These are phyloP conservation scores for Vulpes lagopus DNA, from an alignment of 2,113 vertebrate species.

Conservation along the genomic window DNA sequence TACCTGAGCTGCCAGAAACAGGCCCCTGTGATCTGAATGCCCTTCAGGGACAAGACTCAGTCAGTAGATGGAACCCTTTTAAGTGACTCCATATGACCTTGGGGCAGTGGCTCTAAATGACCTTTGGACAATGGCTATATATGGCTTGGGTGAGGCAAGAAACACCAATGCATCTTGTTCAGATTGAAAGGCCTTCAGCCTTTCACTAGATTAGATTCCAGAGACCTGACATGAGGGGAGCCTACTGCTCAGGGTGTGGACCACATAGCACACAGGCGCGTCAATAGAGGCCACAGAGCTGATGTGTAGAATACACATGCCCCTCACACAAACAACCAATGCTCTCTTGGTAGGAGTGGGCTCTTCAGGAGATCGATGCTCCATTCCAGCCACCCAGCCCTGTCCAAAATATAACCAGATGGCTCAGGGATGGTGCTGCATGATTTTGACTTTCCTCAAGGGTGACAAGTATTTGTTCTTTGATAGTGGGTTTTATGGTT, in stretches of 20 bases:
- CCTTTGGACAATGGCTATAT: not conserved
- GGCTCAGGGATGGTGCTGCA: not conserved
- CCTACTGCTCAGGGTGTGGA: too few species aligned
- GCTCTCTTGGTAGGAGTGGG: not conserved
- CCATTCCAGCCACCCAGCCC: not conserved
- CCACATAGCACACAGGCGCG: not conserved
- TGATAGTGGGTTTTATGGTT: not conserved
- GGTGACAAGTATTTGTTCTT: conserved; percentile 12
- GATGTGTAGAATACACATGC: not conserved
- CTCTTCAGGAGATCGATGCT: not conserved
- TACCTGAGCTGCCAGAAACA: not conserved
- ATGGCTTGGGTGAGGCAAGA: not conserved
- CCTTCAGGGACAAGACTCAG: not conserved
- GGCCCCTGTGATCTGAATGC: not conserved
- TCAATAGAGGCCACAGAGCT: not conserved
- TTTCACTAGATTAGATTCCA: not conserved
- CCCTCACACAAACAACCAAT: not conserved
- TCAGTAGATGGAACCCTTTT: not conserved
- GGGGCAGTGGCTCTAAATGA: not conserved
- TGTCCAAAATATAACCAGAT: not conserved
- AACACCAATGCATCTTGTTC: not conserved
- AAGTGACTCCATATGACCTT: not conserved
- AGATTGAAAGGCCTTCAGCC: not conserved
- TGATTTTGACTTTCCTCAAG: not conserved
- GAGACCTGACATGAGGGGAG: not conserved